These are phyloP conservation scores for Brachionus sp. DNA, from an alignment of 1,140 invertebrate species.

Conservation along the genomic window DNA sequence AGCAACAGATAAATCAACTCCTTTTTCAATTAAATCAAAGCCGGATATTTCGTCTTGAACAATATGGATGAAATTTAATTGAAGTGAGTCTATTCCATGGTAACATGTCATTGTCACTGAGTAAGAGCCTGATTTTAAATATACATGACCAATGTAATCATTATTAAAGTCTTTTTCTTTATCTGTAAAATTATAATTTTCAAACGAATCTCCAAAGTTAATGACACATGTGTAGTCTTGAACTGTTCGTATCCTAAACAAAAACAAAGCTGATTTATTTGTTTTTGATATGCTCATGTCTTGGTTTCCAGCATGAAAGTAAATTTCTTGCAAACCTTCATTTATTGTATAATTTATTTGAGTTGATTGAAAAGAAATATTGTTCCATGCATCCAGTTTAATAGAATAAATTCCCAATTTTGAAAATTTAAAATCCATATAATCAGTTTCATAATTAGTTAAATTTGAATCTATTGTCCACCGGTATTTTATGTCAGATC, in stretches of 20 bases:
- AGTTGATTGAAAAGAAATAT: not conserved
- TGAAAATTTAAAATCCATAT: not conserved
- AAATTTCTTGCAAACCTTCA: not conserved
- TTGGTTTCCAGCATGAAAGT: not conserved
- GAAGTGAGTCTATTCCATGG: not conserved
- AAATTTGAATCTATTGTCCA: slow-evolving; percentile 7
- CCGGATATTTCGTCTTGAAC: not conserved
- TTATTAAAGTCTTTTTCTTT: not conserved
- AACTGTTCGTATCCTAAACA: not conserved
- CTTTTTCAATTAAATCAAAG: not conserved
- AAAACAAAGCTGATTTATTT: not conserved
- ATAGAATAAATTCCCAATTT: not conserved
- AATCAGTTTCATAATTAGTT: not conserved
- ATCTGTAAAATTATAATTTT: not conserved
- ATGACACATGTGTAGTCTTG: not conserved
- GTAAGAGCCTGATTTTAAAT: slow-evolving; percentile 1
- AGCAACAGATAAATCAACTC: not conserved
- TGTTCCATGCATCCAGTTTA: not conserved
- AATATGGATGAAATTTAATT: not conserved
- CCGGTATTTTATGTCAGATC: not conserved
- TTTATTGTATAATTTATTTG: not conserved
- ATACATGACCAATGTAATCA: not conserved
- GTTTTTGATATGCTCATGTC: not conserved
- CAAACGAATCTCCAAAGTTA: not conserved
- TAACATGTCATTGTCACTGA: not conserved